Evolutionary conservation across 2,888 invertebrate species (phyloP).

Genomic region (Acanthococcus lagerstroemiae): DNA sequence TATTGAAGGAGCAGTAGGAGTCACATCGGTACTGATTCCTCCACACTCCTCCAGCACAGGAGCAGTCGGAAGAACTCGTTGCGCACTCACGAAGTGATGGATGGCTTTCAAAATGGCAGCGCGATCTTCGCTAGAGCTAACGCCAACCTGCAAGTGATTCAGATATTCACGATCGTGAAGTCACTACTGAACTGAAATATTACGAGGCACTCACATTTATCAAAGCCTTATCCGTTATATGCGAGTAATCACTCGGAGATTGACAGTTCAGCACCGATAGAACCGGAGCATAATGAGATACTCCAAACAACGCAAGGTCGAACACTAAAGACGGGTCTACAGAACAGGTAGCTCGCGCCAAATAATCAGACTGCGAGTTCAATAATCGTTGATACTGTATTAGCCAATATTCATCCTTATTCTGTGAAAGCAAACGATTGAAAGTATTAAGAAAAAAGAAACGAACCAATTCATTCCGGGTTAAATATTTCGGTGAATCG

Average conservation of each 20-base stretch:
- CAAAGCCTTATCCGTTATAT: conserved; percentile 7
- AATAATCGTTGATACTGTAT: conserved; percentile 72
- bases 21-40: background rate
- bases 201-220: conserved; percentile 6
- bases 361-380: conserved; percentile 60
- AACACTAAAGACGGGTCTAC: conserved; percentile 59
- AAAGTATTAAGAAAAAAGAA: background rate
- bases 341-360: conserved; percentile 51
- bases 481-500: too few relatives aligned
- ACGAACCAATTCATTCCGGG: too few relatives aligned
- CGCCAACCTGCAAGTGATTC: conserved; percentile 45
- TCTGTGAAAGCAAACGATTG: background rate
- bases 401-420: conserved; percentile 52
- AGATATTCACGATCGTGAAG: background rate
- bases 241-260: conserved; percentile 21
- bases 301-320: conserved; percentile 59
- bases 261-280: conserved; percentile 47
- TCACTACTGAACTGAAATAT: background rate
- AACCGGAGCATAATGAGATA: conserved; percentile 65
- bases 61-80: conserved; percentile 31
- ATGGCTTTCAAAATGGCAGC: conserved; percentile 23
- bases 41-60: conserved; percentile 38
- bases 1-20: conserved; percentile 32
- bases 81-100: background rate
- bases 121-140: conserved; percentile 42